phyloP scores from a whole-genome alignment of 2,113 vertebrate genomes.

The Albula glossodonta region DNA sequence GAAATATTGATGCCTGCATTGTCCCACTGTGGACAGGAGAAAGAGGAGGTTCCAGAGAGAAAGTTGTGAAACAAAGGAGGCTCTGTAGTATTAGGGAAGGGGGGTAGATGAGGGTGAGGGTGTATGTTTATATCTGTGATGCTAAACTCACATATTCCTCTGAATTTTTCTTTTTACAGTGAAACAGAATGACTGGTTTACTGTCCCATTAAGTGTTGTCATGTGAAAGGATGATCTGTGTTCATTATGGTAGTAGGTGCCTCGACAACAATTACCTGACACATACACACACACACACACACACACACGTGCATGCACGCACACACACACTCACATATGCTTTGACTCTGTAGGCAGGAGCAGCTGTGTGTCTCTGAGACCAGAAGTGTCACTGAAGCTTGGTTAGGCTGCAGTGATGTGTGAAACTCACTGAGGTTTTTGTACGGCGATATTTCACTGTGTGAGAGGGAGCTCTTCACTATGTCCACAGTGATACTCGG shows the following conservation, averaged over 20 bases:
- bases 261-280: neutral
- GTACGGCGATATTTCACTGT: constrained; percentile 24
- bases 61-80: neutral
- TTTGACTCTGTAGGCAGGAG: too few relatives aligned
- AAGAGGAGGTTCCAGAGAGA: too few relatives aligned
- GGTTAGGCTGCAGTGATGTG: neutral
- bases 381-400: too few relatives aligned
- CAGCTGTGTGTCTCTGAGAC: too few relatives aligned
- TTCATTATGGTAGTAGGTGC: too few relatives aligned
- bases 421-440: constrained; percentile 14
- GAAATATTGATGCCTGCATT: constrained; percentile 28
- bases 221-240: too few relatives aligned
- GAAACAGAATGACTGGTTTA: too few relatives aligned
- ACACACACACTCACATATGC: neutral
- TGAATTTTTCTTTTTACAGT: too few relatives aligned
- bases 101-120: too few relatives aligned
- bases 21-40: neutral
- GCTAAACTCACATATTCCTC: too few relatives aligned
- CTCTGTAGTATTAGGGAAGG: neutral
- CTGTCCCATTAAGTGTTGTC: too few relatives aligned
- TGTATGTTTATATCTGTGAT: too few relatives aligned
- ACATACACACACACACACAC: neutral
- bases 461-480: constrained; percentile 5
- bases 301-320: neutral
- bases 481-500: constrained; percentile 23